Conservation (phyloP, 2,113 vertebrate genomes). For the Neotragus moschatus region DNA sequence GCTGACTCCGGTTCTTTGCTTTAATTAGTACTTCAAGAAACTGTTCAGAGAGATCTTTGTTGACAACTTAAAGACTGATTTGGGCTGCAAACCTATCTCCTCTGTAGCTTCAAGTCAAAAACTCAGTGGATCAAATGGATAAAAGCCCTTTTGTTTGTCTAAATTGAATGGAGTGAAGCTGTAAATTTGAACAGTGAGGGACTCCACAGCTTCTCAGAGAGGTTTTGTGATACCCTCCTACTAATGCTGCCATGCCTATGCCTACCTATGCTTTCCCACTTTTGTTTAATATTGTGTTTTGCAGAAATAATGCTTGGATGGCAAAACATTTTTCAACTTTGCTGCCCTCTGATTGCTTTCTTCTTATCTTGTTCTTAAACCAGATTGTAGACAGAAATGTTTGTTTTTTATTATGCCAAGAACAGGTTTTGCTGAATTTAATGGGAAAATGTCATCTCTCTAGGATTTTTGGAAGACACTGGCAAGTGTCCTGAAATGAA, state of each 20-base stretch:
- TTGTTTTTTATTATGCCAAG: background rate
- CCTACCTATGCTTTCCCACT: background rate
- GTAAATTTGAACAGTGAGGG: background rate
- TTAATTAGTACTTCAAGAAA: background rate
- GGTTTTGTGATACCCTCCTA: background rate
- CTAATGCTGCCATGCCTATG: background rate
- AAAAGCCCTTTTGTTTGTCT: background rate
- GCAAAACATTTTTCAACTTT: background rate
- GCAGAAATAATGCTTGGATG: background rate
- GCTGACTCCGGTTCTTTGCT: background rate
- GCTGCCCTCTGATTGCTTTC: background rate
- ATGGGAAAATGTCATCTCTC: background rate
- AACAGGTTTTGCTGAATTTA: slow-evolving; percentile 26
- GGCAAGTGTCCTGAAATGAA: background rate
- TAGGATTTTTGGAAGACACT: background rate
- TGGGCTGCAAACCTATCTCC: background rate
- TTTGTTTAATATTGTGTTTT: background rate
- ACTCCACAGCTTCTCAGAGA: background rate
- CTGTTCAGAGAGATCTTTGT: background rate
- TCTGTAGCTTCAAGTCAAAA: slow-evolving; percentile 7
- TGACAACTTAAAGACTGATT: background rate
- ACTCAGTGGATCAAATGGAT: background rate
- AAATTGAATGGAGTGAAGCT: background rate
- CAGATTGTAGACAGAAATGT: background rate
- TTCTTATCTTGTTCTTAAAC: background rate